phyloP scores from a whole-genome alignment of 2,797 vertebrate genomes.

The Gastrophryne carolinensis region DNA sequence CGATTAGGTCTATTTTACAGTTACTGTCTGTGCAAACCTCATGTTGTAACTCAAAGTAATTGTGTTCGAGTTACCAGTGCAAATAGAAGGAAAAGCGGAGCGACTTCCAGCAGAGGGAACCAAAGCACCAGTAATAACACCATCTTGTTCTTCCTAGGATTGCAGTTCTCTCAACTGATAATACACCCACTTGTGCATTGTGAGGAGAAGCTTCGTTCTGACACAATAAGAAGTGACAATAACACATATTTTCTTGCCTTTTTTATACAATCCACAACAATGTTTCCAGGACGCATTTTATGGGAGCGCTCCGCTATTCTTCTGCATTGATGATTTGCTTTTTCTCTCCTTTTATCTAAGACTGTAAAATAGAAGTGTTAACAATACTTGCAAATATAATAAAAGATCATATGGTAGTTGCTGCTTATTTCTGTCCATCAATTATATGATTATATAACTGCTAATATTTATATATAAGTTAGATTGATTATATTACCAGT shows the following conservation, averaged over 20 bases:
- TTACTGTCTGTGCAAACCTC: constrained; percentile 44
- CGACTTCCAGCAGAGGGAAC: constrained; percentile 71
- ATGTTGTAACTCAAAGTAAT: constrained; percentile 56
- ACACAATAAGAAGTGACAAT: constrained; percentile 7
- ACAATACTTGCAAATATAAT: background rate
- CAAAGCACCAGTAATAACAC: constrained; percentile 57
- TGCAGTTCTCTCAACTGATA: constrained; percentile 52
- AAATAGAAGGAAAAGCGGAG: background rate
- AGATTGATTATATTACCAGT: too few relatives aligned
- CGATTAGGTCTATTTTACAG: constrained; percentile 45
- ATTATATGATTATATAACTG: too few relatives aligned
- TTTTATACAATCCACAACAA: constrained; percentile 66
- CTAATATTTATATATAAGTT: too few relatives aligned
- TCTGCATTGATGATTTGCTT: constrained; percentile 50
- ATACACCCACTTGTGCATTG: constrained; percentile 42
- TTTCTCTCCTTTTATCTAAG: constrained; percentile 90
- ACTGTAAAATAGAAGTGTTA: constrained; percentile 28
- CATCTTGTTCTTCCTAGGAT: constrained; percentile 22
- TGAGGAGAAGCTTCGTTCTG: constrained; percentile 24
- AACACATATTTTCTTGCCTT: constrained; percentile 55
- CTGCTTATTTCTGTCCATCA: too few relatives aligned
- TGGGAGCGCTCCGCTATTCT: constrained; percentile 72
- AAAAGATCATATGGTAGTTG: too few relatives aligned
- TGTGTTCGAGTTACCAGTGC: constrained; percentile 27
- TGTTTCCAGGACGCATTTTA: constrained; percentile 62